Evolutionary conservation across 2,113 vertebrate species (phyloP).

Genomic region (Chaetops frenatus): DNA sequence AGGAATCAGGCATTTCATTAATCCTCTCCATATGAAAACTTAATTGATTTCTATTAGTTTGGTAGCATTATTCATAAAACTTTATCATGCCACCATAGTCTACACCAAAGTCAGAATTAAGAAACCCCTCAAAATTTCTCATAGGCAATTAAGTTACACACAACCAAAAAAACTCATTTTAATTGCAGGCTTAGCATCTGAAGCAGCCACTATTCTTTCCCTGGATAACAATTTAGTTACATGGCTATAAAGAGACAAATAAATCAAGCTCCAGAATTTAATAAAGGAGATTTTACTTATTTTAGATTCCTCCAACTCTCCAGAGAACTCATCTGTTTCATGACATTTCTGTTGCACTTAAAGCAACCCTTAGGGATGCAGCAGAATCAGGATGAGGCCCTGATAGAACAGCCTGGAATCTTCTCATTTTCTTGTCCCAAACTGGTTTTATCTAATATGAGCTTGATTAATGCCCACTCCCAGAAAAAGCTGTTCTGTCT

Average conservation of each 20-base stretch:
- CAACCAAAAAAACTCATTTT: rapidly evolving
- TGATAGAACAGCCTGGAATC: neutral
- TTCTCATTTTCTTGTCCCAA: neutral
- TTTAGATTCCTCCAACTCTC: neutral
- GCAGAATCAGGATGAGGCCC: rapidly evolving
- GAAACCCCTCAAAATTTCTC: neutral
- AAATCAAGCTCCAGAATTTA: neutral
- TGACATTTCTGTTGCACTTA: neutral
- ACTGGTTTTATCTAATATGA: neutral
- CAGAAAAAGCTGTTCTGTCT: neutral
- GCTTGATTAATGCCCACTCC: neutral
- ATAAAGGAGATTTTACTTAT: neutral
- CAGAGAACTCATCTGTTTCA: neutral
- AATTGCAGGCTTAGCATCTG: neutral
- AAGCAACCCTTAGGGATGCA: neutral
- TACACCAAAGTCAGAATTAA: neutral
- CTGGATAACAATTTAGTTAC: neutral
- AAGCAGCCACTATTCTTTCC: neutral
- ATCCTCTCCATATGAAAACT: neutral
- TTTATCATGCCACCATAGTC: neutral
- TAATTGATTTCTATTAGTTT: neutral
- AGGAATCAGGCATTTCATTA: neutral
- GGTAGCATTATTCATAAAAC: neutral
- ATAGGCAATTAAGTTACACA: neutral
- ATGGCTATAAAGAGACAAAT: neutral